Percentiles rank a stretch among this genome's conserved stretches.
Conservation (phyloP, 2,888 invertebrate genomes). For the Ashinkailepas kermadecensis region DNA sequence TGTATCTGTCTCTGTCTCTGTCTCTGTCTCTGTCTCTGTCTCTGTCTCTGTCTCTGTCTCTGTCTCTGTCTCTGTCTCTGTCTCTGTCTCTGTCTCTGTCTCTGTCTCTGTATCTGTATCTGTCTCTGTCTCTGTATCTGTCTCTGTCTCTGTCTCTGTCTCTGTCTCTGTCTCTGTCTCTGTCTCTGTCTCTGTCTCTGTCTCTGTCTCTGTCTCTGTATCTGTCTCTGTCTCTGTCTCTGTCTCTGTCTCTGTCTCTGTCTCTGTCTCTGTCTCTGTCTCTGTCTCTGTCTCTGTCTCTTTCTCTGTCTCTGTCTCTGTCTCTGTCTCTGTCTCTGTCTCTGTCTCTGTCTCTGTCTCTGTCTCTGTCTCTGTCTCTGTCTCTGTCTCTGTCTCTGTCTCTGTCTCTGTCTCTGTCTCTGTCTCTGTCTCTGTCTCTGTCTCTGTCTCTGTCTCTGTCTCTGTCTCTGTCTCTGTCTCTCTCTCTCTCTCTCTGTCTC, state of each 20-base stretch:
- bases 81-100: constrained; percentile 19
- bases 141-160: constrained; percentile 19
- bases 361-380: not conserved
- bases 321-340: not conserved
- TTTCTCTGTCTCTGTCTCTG: not conserved
- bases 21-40: constrained; percentile 8
- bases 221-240: not conserved
- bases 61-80: constrained; percentile 16
- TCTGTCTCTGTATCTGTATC: constrained; percentile 4
- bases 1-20: constrained; percentile 9
- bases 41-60: constrained; percentile 25
- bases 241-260: not conserved
- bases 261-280: constrained; percentile 7
- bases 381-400: not conserved
- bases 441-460: not conserved
- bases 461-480: not conserved
- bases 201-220: constrained; percentile 15
- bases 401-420: not conserved
- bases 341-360: not conserved
- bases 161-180: not conserved
- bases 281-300: constrained; percentile 12
- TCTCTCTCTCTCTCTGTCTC: not conserved
- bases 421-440: not conserved
- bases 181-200: constrained; percentile 7
- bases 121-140: constrained; percentile 8